Conservation (phyloP, 2,113 vertebrate species). For the Pandion haliaetus region DNA sequence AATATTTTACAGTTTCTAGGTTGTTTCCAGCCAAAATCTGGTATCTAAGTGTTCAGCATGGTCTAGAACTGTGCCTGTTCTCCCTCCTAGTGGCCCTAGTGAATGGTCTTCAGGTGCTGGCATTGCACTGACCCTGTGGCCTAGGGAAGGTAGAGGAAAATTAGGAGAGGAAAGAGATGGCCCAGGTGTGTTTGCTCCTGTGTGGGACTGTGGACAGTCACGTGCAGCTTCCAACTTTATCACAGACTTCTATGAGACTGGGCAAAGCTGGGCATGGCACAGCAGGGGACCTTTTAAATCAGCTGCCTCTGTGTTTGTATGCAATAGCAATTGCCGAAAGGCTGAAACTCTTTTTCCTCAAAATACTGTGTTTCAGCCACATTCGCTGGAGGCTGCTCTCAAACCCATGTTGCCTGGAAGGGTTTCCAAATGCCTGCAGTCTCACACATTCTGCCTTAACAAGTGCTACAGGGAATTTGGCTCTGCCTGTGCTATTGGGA, state of each 20-base stretch:
- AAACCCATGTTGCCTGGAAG: neutral
- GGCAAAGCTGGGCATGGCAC: neutral
- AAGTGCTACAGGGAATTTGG: neutral
- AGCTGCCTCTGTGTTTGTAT: neutral
- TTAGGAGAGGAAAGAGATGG: neutral
- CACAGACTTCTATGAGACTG: neutral
- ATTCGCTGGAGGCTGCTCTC: neutral
- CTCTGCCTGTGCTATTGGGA: neutral
- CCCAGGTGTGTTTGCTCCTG: neutral
- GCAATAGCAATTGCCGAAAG: neutral
- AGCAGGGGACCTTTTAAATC: neutral
- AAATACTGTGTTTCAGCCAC: neutral
- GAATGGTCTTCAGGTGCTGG: neutral
- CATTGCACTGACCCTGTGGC: neutral
- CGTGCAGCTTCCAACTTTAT: neutral
- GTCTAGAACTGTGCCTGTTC: neutral
- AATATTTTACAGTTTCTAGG: neutral
- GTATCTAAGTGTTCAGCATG: neutral
- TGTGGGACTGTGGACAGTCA: neutral
- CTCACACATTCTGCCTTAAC: neutral
- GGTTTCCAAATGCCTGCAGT: neutral
- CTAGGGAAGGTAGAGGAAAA: neutral
- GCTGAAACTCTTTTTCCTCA: neutral
- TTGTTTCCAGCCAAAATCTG: neutral
- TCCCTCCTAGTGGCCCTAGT: neutral